Conservation (phyloP, 2,888 invertebrate species). For the Caradrina clavipalpis region DNA sequence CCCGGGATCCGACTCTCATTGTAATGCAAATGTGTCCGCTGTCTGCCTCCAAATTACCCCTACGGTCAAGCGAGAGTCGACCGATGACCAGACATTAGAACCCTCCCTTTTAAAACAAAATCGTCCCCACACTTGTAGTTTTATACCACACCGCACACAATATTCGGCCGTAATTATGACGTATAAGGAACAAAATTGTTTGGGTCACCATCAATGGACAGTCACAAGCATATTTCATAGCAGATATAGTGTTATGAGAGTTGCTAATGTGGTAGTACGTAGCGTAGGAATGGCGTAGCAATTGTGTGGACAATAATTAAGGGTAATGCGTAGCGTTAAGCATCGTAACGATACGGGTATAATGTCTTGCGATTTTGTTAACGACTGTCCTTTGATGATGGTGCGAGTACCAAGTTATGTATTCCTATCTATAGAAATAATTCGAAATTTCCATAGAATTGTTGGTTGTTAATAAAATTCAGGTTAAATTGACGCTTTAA, state of each 20-base stretch:
- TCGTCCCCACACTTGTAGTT: constrained; percentile 74
- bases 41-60: constrained; percentile 90
- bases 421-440: constrained; percentile 30
- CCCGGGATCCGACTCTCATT: constrained; percentile 85
- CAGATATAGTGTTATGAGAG: constrained; percentile 87
- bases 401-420: constrained; percentile 19
- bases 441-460: constrained; percentile 33
- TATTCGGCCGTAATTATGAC: constrained; percentile 72
- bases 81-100: constrained; percentile 88
- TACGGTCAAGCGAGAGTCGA: constrained; percentile 87
- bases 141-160: constrained; percentile 66
- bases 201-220: constrained; percentile 65
- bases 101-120: constrained; percentile 87
- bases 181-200: constrained; percentile 71
- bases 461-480: constrained; percentile 6
- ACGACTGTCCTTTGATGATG: constrained; percentile 72
- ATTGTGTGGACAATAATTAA: constrained; percentile 88
- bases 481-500: constrained; percentile 25
- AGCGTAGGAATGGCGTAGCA: constrained; percentile 81
- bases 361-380: constrained; percentile 83
- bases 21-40: constrained; percentile 89
- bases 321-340: constrained; percentile 78
- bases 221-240: constrained; percentile 85
- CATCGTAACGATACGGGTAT: constrained; percentile 78
- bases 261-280: constrained; percentile 85